phyloP scores from a whole-genome alignment of 2,888 invertebrate genomes.

The Athrips mouffetella region DNA sequence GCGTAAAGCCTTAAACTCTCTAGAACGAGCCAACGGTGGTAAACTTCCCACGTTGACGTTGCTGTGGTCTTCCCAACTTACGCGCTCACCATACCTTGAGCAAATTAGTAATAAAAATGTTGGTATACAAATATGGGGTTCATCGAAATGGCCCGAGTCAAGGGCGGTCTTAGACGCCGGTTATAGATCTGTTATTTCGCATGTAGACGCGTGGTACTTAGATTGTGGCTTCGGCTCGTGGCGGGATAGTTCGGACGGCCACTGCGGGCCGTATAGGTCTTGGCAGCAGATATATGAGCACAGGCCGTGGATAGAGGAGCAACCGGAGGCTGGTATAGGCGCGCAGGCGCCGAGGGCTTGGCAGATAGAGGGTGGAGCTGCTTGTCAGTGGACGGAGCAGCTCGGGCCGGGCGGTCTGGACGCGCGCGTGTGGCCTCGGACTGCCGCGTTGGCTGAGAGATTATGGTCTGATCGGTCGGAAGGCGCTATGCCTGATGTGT shows the following conservation, averaged over 20 bases:
- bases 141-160: slow-evolving; percentile 89
- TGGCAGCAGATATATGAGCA: slow-evolving; percentile 94
- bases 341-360: slow-evolving; percentile 59
- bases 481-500: slow-evolving; percentile 78
- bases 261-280: slow-evolving; percentile 91
- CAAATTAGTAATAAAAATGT: slow-evolving; percentile 75
- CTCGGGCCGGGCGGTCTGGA: slow-evolving; percentile 85
- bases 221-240: slow-evolving; percentile 93
- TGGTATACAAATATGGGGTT: slow-evolving; percentile 82
- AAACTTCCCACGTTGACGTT: slow-evolving; percentile 77
- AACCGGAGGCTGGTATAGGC: slow-evolving; percentile 43
- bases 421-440: slow-evolving; percentile 89
- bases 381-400: slow-evolving; percentile 92
- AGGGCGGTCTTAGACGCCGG: slow-evolving; percentile 86
- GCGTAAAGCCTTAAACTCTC: slow-evolving; percentile 77
- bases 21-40: slow-evolving; percentile 81
- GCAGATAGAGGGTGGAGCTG: slow-evolving; percentile 84
- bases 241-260: slow-evolving; percentile 89
- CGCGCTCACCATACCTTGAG: slow-evolving; percentile 83
- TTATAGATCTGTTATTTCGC: slow-evolving; percentile 87
- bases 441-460: slow-evolving; percentile 89
- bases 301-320: slow-evolving; percentile 82
- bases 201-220: slow-evolving; percentile 93
- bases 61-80: slow-evolving; percentile 88
- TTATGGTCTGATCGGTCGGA: slow-evolving; percentile 83